Percentiles rank a stretch among this genome's conserved stretches.
Conservation (phyloP, 2,888 invertebrate genomes). For the Germaria angustata region DNA sequence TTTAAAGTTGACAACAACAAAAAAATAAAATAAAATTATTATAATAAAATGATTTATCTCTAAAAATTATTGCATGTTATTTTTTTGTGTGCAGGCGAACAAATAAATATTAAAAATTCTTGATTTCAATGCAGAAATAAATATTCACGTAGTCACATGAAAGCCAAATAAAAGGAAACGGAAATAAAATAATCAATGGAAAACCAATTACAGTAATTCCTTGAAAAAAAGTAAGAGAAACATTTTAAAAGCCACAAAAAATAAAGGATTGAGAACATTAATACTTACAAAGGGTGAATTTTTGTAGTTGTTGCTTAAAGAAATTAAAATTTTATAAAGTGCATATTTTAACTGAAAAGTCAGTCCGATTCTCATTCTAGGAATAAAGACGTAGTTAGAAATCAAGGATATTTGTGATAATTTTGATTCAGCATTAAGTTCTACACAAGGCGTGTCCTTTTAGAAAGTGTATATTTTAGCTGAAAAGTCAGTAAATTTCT, state of each 20-base stretch:
- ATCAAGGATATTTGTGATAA: too few relatives aligned
- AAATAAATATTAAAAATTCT: conserved; percentile 23
- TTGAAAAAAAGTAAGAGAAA: conserved; percentile 26
- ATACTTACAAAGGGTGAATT: conserved; percentile 8
- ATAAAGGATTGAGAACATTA: not conserved
- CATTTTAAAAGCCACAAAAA: conserved; percentile 47
- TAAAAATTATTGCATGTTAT: conserved; percentile 25
- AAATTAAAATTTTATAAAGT: too few relatives aligned
- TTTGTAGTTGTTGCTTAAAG: not conserved
- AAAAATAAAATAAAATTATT: conserved; percentile 32
- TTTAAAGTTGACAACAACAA: not conserved
- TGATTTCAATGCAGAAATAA: conserved; percentile 17
- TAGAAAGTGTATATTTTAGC: not conserved
- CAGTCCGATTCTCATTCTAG: too few relatives aligned
- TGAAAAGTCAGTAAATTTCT: not conserved
- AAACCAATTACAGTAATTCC: conserved; percentile 64
- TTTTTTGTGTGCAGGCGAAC: not conserved
- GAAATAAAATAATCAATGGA: conserved; percentile 63
- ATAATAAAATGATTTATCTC: conserved; percentile 53
- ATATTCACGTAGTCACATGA: not conserved
- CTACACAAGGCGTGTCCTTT: not conserved
- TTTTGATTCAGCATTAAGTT: too few relatives aligned
- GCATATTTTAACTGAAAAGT: too few relatives aligned
- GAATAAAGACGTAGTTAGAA: too few relatives aligned
- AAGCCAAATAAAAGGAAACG: conserved; percentile 43